These are phyloP conservation scores for Lepisosteus oculatus DNA, from an alignment of 2,113 vertebrate genomes.

Conservation along the genomic window DNA sequence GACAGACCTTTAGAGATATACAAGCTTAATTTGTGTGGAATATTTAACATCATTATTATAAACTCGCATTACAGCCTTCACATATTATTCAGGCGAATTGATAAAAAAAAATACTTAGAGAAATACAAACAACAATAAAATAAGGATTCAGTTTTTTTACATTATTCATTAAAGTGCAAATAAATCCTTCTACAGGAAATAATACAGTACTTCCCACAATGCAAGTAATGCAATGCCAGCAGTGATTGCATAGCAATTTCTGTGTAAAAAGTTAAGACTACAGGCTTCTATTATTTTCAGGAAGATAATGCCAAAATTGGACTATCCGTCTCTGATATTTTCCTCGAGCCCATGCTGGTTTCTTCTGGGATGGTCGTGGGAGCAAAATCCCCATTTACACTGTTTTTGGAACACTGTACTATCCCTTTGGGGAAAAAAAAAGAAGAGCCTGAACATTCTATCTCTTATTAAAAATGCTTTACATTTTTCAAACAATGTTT, in stretches of 20 bases:
- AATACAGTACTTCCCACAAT: conserved; percentile 64
- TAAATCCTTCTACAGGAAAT: conserved; percentile 70
- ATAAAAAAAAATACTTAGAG: too few species aligned
- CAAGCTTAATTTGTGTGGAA: too few species aligned
- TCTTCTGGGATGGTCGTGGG: conserved; percentile 72
- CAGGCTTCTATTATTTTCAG: conserved; percentile 53
- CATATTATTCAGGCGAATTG: too few species aligned
- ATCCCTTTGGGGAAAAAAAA: conserved; percentile 55
- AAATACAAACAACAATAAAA: too few species aligned
- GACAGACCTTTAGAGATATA: too few species aligned
- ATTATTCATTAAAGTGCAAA: conserved; percentile 82
- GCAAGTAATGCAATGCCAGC: conserved; percentile 65
- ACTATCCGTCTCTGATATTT: conserved; percentile 62
- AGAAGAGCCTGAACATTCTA: not conserved
- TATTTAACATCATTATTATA: too few species aligned
- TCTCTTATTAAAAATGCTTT: too few species aligned
- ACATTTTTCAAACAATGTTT: too few species aligned
- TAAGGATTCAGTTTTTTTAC: conserved; percentile 40
- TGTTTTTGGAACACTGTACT: conserved; percentile 64
- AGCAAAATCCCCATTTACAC: conserved; percentile 72
- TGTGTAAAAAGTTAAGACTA: conserved; percentile 58
- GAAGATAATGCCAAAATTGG: conserved; percentile 58
- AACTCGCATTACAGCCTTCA: too few species aligned
- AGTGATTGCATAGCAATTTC: conserved; percentile 77
- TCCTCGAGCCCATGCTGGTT: conserved; percentile 54